phyloP scores from a whole-genome alignment of 2,797 vertebrate genomes.

The Melanotaenia trifasciata region DNA sequence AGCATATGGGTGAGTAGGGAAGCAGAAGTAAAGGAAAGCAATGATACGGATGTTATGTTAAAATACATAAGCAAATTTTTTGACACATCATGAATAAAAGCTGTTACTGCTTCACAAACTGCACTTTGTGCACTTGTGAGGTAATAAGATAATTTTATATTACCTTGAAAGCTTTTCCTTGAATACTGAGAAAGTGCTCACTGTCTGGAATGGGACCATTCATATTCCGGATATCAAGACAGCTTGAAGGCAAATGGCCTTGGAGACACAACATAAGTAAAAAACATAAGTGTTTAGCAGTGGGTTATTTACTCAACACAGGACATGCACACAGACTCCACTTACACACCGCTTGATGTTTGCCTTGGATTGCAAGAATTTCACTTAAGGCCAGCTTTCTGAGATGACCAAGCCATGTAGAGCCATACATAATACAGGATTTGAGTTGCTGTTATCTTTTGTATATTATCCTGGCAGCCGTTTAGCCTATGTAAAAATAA shows the following conservation, averaged over 20 bases:
- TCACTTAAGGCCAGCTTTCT: constrained; percentile 36
- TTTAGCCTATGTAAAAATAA: constrained; percentile 16
- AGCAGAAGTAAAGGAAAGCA: constrained; percentile 6
- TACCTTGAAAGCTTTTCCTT: constrained; percentile 91
- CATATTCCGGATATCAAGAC: constrained; percentile 84
- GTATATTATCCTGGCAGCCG: constrained; percentile 7
- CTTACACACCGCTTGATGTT: constrained; percentile 35
- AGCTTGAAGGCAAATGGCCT: constrained; percentile 90
- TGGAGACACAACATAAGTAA: constrained; percentile 43
- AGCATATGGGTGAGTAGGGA: not conserved
- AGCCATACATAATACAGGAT: constrained; percentile 18
- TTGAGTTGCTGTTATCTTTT: constrained; percentile 9
- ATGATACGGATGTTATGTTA: not conserved
- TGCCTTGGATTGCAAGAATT: constrained; percentile 35
- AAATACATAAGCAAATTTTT: not conserved
- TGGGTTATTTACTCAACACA: constrained; percentile 8
- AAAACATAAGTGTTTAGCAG: constrained; percentile 1
- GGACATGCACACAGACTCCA: constrained; percentile 4
- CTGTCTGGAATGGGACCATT: constrained; percentile 83
- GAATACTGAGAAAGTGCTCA: constrained; percentile 88
- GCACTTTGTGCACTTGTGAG: constrained; percentile 5
- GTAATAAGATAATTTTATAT: constrained; percentile 15
- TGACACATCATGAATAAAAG: constrained; percentile 1
- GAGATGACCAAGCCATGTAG: constrained; percentile 20
- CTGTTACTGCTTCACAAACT: constrained; percentile 7